phyloP scores from a whole-genome alignment of 2,888 invertebrate genomes.

The Pyrgus malvae region DNA sequence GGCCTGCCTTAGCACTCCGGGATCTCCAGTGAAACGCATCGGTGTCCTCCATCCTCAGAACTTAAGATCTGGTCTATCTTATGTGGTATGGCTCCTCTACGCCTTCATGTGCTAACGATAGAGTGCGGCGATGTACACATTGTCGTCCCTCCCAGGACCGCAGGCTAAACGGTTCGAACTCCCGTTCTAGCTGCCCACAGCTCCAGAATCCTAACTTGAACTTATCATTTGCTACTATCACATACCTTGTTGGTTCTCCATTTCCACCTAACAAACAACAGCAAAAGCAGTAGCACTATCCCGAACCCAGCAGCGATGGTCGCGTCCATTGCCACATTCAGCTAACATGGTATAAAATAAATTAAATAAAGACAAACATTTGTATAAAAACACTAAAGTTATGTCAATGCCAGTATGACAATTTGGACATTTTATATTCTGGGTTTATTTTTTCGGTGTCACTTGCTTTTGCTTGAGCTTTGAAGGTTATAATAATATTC shows the following conservation, averaged over 20 bases:
- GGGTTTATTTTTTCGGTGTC: neutral
- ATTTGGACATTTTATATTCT: neutral
- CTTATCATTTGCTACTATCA: neutral
- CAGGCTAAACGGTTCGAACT: too few relatives aligned
- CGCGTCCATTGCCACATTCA: conserved; percentile 45
- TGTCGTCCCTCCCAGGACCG: too few relatives aligned
- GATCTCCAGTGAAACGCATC: too few relatives aligned
- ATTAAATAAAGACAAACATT: conserved; percentile 14
- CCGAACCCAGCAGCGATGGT: conserved; percentile 49
- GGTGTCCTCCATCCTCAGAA: too few relatives aligned
- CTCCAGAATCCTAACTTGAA: neutral
- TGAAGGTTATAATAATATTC: too few relatives aligned
- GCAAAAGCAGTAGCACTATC: conserved; percentile 46
- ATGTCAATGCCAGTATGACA: conserved; percentile 27
- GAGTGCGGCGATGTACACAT: too few relatives aligned
- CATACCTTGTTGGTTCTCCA: conserved; percentile 48
- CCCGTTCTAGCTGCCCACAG: too few relatives aligned
- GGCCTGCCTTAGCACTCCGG: too few relatives aligned
- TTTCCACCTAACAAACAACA: conserved; percentile 51
- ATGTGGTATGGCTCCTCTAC: too few relatives aligned
- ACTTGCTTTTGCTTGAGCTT: too few relatives aligned
- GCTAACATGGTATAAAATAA: conserved; percentile 42
- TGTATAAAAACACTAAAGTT: conserved; percentile 5
- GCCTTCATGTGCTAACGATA: too few relatives aligned
- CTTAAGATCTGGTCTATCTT: too few relatives aligned